phyloP scores from a whole-genome alignment of 92 coral and sea anemone genomes.

The Ricordea florida region DNA sequence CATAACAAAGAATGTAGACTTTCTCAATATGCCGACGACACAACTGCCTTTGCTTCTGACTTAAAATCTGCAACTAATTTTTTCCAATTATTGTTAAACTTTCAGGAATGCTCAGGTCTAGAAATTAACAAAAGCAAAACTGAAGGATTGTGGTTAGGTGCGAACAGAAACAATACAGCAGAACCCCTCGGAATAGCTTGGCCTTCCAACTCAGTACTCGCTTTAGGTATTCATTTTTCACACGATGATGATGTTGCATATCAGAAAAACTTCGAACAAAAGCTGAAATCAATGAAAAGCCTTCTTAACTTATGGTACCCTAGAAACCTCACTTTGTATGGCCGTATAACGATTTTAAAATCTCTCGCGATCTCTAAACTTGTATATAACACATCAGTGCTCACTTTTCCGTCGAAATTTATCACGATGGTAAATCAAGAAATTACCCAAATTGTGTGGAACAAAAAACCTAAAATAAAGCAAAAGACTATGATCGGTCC shows the following conservation, averaged over 20 bases:
- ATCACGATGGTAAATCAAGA: background rate
- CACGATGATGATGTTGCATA: background rate
- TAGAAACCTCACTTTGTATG: no score
- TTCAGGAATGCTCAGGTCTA: background rate
- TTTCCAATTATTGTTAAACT: no score
- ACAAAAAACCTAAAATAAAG: constrained; percentile 8
- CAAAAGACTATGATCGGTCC: constrained; percentile 16
- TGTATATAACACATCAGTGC: constrained; percentile 1
- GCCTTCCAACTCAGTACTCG: background rate
- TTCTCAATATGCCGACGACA: background rate
- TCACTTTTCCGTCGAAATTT: background rate
- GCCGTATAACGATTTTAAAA: constrained; percentile 7
- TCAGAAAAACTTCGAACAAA: constrained; percentile 2
- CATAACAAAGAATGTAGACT: background rate
- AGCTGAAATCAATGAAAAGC: constrained; percentile 14
- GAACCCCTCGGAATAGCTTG: background rate
- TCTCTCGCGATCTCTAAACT: constrained; percentile 7
- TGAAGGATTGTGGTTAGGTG: constrained; percentile 12
- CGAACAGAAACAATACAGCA: background rate
- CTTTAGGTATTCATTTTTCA: constrained; percentile 1
- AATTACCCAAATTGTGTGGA: background rate
- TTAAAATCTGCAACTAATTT: no score
- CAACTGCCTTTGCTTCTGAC: background rate
- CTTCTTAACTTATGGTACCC: background rate
- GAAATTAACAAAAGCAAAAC: background rate